Evolutionary conservation across 2,888 invertebrate genomes (phyloP), one percentile per base, ranked within the genome.

Genomic region (Folsomia candida): DNA sequence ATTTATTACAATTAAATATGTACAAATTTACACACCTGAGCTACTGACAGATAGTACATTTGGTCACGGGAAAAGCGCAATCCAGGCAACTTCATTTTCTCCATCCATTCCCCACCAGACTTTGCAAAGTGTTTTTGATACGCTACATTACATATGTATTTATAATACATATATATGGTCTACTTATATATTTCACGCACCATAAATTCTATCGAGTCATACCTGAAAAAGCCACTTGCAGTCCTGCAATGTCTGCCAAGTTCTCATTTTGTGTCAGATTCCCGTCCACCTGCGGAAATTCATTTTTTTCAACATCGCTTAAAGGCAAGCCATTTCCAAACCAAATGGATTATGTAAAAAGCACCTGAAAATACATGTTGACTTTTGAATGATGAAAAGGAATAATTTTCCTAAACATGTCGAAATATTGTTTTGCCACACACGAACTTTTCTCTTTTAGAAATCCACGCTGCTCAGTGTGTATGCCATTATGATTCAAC

Each of bases 191-290:
- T n/a, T n/a, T n/a, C n/a, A n/a, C n/a, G n/a, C n/a, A n/a, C n/a
- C n/a, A n/a, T n/a, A n/a, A n/a, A n/a, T n/a, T n/a, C n/a, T n/a
- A n/a, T n/a, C n/a, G n/a, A n/a, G n/a, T n/a, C n/a, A n/a, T n/a
- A n/a, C n/a, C n/a, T n/a, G n/a, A n/a, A 77, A 84, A 84, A 29
- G 86, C 84, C 66, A 85, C 83, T 76, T 85, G 83, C 68, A 85
- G 80, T 20, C 85, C 86, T 11, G 84, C 85, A 65, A 86, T 84
- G 75, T 86, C 86, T 1, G 86, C 86, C 76, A 86, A 82, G 76
- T 86, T 86, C 77, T 86, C 86, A 76, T 86, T 86, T 69, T 84
- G 81, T 11, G 86, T 86, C 63, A 84, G 82, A 77, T 85, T 86
- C 82, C 86, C 85, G 76, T 86, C 86, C 76, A 86, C 85, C 86